Evolutionary conservation across 2,113 vertebrate species (phyloP).

Genomic region (Perccottus glenii): DNA sequence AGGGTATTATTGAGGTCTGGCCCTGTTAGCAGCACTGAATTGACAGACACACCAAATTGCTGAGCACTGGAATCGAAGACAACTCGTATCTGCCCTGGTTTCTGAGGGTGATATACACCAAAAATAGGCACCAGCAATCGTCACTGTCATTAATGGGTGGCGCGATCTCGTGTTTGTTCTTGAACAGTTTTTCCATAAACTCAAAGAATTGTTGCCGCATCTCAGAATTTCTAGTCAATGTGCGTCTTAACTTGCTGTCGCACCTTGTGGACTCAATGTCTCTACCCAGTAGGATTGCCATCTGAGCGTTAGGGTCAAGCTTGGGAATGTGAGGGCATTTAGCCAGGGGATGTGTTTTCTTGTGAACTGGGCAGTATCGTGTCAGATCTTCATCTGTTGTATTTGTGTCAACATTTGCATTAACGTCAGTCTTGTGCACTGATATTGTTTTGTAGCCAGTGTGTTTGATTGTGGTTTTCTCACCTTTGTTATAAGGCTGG

Average conservation of each 20-base stretch:
- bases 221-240: not conserved
- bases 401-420: not conserved
- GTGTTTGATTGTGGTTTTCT: not conserved
- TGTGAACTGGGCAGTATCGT: conserved; percentile 24
- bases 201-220: conserved; percentile 1
- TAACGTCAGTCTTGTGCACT: conserved; percentile 32
- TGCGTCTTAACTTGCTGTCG: conserved; percentile 1
- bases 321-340: conserved; percentile 27
- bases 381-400: not conserved
- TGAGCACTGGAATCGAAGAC: not conserved
- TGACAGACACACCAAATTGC: not conserved
- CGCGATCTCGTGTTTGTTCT: not conserved
- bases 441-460: not conserved
- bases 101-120: not conserved
- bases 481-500: not conserved
- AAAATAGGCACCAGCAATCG: conserved; percentile 3
- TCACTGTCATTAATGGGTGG: not conserved
- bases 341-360: conserved; percentile 21
- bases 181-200: not conserved
- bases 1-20: not conserved
- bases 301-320: conserved; percentile 20
- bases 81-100: not conserved
- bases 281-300: conserved; percentile 6
- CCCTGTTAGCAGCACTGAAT: not conserved
- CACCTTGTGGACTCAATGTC: conserved; percentile 4